Percentiles rank a stretch among this genome's conserved stretches.
These are phyloP conservation scores for Pimpla rufipes DNA, from an alignment of 2,888 invertebrate species.

Conservation along the genomic window DNA sequence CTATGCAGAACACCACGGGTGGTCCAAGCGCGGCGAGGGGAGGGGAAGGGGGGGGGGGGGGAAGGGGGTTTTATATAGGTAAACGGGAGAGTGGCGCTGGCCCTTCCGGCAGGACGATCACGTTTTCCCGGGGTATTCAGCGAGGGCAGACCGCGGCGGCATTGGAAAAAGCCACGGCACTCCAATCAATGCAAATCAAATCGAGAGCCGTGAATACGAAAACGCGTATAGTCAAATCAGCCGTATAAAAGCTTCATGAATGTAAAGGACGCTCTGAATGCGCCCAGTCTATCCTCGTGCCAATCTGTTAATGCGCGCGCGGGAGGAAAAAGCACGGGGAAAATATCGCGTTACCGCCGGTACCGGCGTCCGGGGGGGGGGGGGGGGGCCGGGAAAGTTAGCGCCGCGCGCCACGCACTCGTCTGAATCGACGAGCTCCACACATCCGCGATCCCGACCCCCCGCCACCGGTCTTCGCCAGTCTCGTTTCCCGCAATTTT, in stretches of 20 bases:
- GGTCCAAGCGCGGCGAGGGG: neutral
- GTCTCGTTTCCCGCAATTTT: constrained; percentile 58
- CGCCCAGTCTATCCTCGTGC: constrained; percentile 72
- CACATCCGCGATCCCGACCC: constrained; percentile 7
- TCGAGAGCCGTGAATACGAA: constrained; percentile 82
- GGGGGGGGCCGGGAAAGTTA: constrained; percentile 35
- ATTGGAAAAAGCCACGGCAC: constrained; percentile 73
- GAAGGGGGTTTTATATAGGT: constrained; percentile 13
- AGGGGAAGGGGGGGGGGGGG: too few species aligned
- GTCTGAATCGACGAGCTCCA: constrained; percentile 53
- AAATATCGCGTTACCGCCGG: constrained; percentile 70
- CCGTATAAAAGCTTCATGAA: constrained; percentile 84
- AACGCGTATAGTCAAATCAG: constrained; percentile 83
- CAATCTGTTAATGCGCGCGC: constrained; percentile 84
- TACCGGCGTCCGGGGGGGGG: too few species aligned
- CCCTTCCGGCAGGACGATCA: constrained; percentile 22
- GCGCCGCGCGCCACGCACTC: constrained; percentile 44
- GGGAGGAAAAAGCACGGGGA: constrained; percentile 45
- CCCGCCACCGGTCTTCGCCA: too few species aligned
- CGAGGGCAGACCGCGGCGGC: neutral
- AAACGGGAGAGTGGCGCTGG: constrained; percentile 5
- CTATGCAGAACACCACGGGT: constrained; percentile 49
- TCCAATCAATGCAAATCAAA: constrained; percentile 85
- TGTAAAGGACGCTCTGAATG: constrained; percentile 84
- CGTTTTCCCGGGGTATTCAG: constrained; percentile 20